These are phyloP conservation scores for Cryptus viduatorius DNA, from an alignment of 2,888 invertebrate species.

Conservation along the genomic window DNA sequence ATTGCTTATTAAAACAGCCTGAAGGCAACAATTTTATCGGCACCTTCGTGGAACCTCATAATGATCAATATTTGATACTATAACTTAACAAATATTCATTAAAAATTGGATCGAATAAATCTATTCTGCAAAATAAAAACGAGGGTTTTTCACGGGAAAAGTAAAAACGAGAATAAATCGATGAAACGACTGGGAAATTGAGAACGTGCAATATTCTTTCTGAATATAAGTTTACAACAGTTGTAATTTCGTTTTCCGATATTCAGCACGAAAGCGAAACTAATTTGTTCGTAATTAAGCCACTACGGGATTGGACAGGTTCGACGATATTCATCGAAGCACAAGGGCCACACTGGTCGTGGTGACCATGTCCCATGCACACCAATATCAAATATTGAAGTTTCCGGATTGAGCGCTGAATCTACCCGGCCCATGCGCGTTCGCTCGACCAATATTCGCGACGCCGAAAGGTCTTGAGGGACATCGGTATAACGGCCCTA, in stretches of 20 bases:
- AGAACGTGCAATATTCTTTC: neutral
- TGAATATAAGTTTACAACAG: neutral
- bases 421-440: slow-evolving; percentile 18
- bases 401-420: slow-evolving; percentile 71
- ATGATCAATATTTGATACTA: too few relatives aligned
- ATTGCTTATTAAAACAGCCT: too few relatives aligned
- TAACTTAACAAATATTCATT: too few relatives aligned
- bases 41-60: too few relatives aligned
- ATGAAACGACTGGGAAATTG: neutral
- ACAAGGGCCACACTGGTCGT: neutral
- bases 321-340: slow-evolving; percentile 15
- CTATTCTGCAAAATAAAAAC: neutral
- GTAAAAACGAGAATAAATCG: neutral
- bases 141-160: neutral
- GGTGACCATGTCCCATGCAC: slow-evolving; percentile 36
- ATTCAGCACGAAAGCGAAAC: slow-evolving; percentile 69
- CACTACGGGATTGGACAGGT: slow-evolving; percentile 40
- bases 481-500: slow-evolving; percentile 22
- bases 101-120: too few relatives aligned
- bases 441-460: neutral
- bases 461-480: slow-evolving; percentile 34
- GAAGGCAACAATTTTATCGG: too few relatives aligned
- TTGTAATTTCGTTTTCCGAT: slow-evolving; percentile 72
- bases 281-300: slow-evolving; percentile 76
- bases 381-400: slow-evolving; percentile 78